Evolutionary conservation across 2,113 vertebrate species (phyloP).

Genomic region (Megaleporinus macrocephalus): DNA sequence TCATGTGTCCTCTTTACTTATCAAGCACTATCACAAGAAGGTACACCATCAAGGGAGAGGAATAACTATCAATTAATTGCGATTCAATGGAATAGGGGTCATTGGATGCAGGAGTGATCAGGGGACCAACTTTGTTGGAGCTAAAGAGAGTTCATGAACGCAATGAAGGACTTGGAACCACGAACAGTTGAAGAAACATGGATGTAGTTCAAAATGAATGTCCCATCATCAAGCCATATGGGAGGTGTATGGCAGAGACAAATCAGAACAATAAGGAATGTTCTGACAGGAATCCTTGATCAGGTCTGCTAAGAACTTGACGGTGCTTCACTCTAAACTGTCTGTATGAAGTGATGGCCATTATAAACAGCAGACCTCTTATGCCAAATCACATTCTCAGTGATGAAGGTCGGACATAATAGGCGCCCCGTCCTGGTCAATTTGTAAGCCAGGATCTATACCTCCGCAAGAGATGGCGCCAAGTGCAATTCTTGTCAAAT

Average conservation of each 20-base stretch:
- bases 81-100: conserved; percentile 21
- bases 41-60: conserved; percentile 39
- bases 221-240: conserved; percentile 7
- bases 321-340: neutral
- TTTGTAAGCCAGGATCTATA: too few relatives aligned
- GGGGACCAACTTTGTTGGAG: conserved; percentile 28
- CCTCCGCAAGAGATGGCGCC: too few relatives aligned
- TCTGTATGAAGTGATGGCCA: too few relatives aligned
- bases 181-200: neutral
- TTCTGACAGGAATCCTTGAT: neutral
- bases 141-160: neutral
- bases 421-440: neutral
- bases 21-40: conserved; percentile 29
- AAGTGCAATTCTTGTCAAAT: too few relatives aligned
- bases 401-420: neutral
- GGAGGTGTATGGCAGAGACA: conserved; percentile 31
- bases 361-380: neutral
- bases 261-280: conserved; percentile 23
- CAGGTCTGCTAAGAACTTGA: conserved; percentile 15
- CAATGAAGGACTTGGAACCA: neutral
- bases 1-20: conserved; percentile 7
- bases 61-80: conserved; percentile 32
- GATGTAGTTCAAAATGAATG: conserved; percentile 21
- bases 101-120: conserved; percentile 26
- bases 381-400: neutral